phyloP scores from a whole-genome alignment of 2,797 vertebrate species.

The Macropus fuliginosus region DNA sequence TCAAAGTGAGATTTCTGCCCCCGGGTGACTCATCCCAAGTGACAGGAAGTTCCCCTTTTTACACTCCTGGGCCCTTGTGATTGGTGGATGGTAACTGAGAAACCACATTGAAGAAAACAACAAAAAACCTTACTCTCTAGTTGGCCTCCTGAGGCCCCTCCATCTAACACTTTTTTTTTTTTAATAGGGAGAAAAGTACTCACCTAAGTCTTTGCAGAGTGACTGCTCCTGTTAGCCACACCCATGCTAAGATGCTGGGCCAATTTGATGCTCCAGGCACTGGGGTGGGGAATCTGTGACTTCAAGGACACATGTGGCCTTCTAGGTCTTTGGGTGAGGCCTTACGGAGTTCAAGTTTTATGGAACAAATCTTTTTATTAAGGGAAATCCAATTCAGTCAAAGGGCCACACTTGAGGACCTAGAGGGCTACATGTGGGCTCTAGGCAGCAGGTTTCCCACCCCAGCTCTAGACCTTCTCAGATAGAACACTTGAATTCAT shows the following conservation, averaged over 20 bases:
- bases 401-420: too few species aligned
- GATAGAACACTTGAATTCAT: not conserved
- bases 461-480: not conserved
- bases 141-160: not conserved
- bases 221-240: not conserved
- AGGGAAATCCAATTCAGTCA: too few species aligned
- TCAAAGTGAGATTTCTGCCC: constrained; percentile 51
- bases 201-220: not conserved
- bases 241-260: not conserved
- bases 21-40: constrained; percentile 67
- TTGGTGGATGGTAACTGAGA: constrained; percentile 52
- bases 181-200: constrained; percentile 8
- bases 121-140: constrained; percentile 44
- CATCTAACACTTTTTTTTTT: not conserved
- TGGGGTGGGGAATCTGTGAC: not conserved
- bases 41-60: constrained; percentile 72
- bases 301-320: too few species aligned
- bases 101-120: constrained; percentile 59
- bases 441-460: too few species aligned
- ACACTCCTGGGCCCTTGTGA: constrained; percentile 42
- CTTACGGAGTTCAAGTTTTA: too few species aligned
- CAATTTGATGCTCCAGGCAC: not conserved
- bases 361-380: too few species aligned
- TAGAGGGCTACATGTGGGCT: too few species aligned
- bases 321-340: too few species aligned